Percentiles rank a stretch among this genome's conserved stretches.
Evolutionary conservation across 1,140 invertebrate genomes (phyloP).

Genomic region (Drosophila leontia): DNA sequence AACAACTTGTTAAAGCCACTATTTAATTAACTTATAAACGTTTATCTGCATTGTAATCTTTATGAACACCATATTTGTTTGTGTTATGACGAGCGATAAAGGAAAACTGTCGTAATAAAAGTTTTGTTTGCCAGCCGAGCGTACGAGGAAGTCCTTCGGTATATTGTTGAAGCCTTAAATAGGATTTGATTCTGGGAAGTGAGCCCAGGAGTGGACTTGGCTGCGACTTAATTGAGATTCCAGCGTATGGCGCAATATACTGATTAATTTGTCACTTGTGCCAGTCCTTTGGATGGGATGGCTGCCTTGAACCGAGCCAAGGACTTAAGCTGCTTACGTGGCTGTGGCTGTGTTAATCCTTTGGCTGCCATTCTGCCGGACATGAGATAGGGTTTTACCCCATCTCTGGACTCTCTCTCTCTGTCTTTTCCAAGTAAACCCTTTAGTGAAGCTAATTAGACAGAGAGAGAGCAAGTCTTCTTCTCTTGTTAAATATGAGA

Average conservation of each 20-base stretch:
- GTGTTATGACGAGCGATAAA: slow-evolving; percentile 2
- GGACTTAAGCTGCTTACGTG: slow-evolving; percentile 40
- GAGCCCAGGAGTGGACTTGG: slow-evolving; percentile 3
- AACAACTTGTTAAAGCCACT: neutral
- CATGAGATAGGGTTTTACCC: slow-evolving; percentile 23
- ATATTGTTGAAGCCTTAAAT: slow-evolving; percentile 17
- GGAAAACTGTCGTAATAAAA: neutral
- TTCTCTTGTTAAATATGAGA: slow-evolving; percentile 16
- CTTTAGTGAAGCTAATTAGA: slow-evolving; percentile 36
- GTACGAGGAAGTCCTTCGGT: neutral
- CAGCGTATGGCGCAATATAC: slow-evolving; percentile 2
- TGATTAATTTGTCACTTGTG: slow-evolving; percentile 45
- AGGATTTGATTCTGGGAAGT: slow-evolving; percentile 5
- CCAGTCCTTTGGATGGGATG: slow-evolving; percentile 5
- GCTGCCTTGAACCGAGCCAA: slow-evolving; percentile 10
- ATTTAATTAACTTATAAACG: slow-evolving; percentile 6
- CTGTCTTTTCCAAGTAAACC: slow-evolving; percentile 11
- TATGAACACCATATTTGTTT: neutral
- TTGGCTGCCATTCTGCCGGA: slow-evolving; percentile 29
- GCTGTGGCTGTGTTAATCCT: slow-evolving; percentile 41
- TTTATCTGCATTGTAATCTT: slow-evolving; percentile 1
- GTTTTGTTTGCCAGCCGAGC: neutral
- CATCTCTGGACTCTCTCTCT: neutral
- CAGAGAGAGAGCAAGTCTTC: neutral
- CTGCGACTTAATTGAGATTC: slow-evolving; percentile 37